A percentile compares a stretch with the other conserved stretches of the same genome.
These are phyloP conservation scores for Macaca fascicularis DNA, from an alignment of 2,113 vertebrate genomes.

Conservation along the genomic window T2T-MFA8v1.1 NC_088375.1:16486501-16487000, in stretches of 20 bases:
- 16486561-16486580: background rate
- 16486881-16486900: background rate
- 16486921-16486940: background rate
- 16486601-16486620: background rate
- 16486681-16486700: rapidly evolving
- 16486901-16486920: background rate
- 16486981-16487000: background rate
- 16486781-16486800: background rate
- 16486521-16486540: background rate
- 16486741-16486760: background rate
- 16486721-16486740: background rate
- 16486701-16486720: background rate
- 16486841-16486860: background rate
- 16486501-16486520: background rate
- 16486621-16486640: too few species aligned
- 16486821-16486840: background rate
- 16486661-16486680: rapidly evolving
- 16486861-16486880: background rate
- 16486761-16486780: background rate
- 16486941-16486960: background rate
- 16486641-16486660: background rate
- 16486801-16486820: background rate
- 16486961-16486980: background rate
- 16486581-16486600: rapidly evolving
- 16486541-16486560: background rate